A percentile compares a stretch with the other conserved stretches of the same genome.
phyloP scores from a whole-genome alignment of 2,797 vertebrate species.

The Eidolon dupreanum region DNA sequence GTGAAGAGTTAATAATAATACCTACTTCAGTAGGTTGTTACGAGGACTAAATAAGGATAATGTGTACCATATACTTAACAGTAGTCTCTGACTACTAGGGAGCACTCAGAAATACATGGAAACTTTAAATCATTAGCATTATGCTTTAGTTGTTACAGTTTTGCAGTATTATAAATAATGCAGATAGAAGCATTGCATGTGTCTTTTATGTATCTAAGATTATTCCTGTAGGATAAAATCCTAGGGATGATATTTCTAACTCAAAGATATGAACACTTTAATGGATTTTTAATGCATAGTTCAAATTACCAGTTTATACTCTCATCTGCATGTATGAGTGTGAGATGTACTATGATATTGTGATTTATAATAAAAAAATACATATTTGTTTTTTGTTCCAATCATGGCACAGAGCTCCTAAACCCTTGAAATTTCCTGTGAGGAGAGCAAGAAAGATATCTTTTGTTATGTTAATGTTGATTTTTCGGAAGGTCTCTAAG shows the following conservation, averaged over 20 bases:
- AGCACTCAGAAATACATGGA: not conserved
- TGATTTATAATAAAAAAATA: not conserved
- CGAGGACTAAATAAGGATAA: not conserved
- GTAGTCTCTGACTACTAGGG: not conserved
- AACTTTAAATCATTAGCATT: constrained; percentile 17
- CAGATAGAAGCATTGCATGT: not conserved
- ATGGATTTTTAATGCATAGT: constrained; percentile 19
- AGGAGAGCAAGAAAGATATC: not conserved
- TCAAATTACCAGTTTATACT: not conserved
- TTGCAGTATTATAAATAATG: not conserved
- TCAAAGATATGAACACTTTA: not conserved
- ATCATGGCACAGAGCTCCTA: not conserved
- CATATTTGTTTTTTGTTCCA: not conserved
- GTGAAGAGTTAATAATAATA: not conserved
- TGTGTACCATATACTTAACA: not conserved
- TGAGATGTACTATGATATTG: not conserved
- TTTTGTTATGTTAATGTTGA: not conserved
- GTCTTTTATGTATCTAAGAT: not conserved
- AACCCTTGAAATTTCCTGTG: not conserved
- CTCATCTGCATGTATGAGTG: no score
- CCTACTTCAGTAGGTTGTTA: not conserved
- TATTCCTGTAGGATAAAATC: not conserved
- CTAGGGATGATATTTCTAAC: not conserved
- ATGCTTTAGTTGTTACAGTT: constrained; percentile 29
- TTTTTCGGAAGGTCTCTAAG: not conserved